phyloP scores from a whole-genome alignment of 2,797 vertebrate species.

The Sebastes jordani region DNA sequence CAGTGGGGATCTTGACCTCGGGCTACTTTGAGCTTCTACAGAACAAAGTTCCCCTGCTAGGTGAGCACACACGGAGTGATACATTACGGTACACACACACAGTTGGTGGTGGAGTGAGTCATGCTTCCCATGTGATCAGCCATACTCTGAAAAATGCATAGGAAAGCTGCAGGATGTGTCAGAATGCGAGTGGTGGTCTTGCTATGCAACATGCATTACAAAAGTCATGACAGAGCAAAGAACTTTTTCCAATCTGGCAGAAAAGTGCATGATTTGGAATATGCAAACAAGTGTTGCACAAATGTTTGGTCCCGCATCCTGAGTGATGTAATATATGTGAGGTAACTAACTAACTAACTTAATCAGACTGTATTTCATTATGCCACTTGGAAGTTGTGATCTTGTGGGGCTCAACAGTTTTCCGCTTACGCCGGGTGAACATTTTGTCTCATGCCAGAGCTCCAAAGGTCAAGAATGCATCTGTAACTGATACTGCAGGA shows the following conservation, averaged over 20 bases:
- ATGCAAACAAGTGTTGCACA: not conserved
- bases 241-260: not conserved
- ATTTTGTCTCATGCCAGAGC: conserved; percentile 11
- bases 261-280: not conserved
- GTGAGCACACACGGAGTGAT: conserved; percentile 78
- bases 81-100: not conserved
- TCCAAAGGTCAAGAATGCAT: conserved; percentile 35
- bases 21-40: conserved; percentile 97
- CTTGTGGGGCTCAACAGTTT: not conserved
- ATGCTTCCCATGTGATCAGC: conserved; percentile 9
- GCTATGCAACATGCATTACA: not conserved
- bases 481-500: conserved; percentile 40
- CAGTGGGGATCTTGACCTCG: conserved; percentile 95
- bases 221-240: not conserved
- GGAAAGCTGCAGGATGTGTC: conserved; percentile 64
- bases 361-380: conserved; percentile 1
- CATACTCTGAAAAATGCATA: conserved; percentile 33
- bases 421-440: not conserved
- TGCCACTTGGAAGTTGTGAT: not conserved
- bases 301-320: not conserved
- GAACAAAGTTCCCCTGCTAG: conserved; percentile 97
- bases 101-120: conserved; percentile 20
- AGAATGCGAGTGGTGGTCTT: conserved; percentile 1
- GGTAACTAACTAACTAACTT: not conserved
- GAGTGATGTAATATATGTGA: conserved; percentile 12